Conservation (phyloP, 2,113 vertebrate genomes). For the Penelope pileata region DNA sequence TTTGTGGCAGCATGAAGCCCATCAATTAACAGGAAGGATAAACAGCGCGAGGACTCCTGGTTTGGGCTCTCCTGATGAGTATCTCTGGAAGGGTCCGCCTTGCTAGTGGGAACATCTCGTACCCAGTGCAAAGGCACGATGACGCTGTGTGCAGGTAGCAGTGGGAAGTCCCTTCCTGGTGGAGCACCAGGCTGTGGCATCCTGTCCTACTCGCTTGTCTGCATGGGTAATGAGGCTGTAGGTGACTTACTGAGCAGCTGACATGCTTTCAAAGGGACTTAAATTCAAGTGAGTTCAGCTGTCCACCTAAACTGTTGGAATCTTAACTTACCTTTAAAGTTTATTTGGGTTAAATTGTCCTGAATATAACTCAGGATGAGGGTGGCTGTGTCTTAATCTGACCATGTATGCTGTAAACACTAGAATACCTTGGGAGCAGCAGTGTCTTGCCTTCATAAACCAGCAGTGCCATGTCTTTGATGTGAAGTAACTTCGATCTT, state of each 20-base stretch:
- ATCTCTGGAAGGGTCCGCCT: constrained; percentile 21
- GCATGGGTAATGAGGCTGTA: neutral
- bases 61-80: constrained; percentile 17
- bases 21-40: constrained; percentile 36
- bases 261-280: neutral
- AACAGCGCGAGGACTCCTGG: constrained; percentile 11
- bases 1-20: constrained; percentile 10
- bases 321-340: neutral
- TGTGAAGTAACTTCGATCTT: neutral
- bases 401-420: neutral
- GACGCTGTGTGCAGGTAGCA: neutral
- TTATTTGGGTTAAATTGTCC: neutral
- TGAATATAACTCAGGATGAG: neutral
- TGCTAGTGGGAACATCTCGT: neutral
- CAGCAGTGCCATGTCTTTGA: neutral
- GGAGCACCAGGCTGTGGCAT: neutral
- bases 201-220: constrained; percentile 35
- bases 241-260: neutral
- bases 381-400: neutral
- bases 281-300: neutral
- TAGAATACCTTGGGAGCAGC: neutral
- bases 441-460: neutral
- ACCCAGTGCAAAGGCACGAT: rapidly evolving
- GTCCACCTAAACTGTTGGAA: neutral
- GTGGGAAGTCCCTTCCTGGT: neutral